Evolutionary conservation across 2,888 invertebrate species (phyloP), one percentile per base, ranked within the genome.

Genomic region (Autographa pulchrina): DNA sequence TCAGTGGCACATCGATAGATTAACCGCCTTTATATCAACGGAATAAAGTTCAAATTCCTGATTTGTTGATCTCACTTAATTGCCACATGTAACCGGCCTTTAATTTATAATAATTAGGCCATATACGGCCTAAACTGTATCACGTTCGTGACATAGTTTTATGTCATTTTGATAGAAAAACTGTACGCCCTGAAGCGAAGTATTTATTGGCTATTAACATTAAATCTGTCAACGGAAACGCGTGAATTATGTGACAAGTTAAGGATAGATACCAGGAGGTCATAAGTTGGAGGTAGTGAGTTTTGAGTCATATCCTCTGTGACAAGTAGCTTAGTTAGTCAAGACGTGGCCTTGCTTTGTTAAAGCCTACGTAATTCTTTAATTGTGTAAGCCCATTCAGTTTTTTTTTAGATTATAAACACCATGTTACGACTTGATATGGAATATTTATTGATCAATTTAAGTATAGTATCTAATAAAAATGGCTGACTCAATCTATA

Each of bases 191-290:
- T 63, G 67, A 56, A 63, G 52, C n/a, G 18, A 66, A 14, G 43
- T 61, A 64, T 66, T 62, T 72, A 65, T 70, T 61, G 32, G 43
- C 2, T 59, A 52, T 32, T 60, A 60, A 48, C 18, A 31, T 11
- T 59, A n/a, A 54, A 48, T 0, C 31, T 32, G 54, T 60, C 64
- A 64, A 66, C 69, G 84, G 84, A 81, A 74, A 74, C 41, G n/a
- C 35, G 43, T 78, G 63, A 81, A 75, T 85, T 77, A 85, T 84
- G 84, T 81, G 86, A 77, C 81, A 75, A 61, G 70, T 32, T 72
- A 72, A 74, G 74, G 74, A 71, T 65, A 60, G 74, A 70, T 65
- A 60, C 56, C 16, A 48, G 38, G 38, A 38, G 38, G 38, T 11
- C 38, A n/a, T 7, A 43, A 14, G 54, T 31, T 3, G 18, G 72